Percentiles rank a stretch among this genome's conserved stretches.
phyloP scores from a whole-genome alignment of 2,888 invertebrate genomes.

The Cybosia mesomella region DNA sequence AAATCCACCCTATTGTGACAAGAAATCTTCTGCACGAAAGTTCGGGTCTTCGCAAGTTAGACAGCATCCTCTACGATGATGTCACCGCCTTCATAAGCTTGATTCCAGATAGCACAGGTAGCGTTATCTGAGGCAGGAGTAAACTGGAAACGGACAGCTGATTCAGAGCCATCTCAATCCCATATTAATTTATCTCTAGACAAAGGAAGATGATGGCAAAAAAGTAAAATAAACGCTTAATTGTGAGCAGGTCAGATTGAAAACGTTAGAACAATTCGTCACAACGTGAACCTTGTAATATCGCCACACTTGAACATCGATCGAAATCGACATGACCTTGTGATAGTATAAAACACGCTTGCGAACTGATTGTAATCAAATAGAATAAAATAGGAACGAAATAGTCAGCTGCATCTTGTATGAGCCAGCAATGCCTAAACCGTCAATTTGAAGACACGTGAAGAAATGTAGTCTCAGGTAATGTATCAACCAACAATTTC shows the following conservation, averaged over 20 bases:
- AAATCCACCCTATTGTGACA: not conserved
- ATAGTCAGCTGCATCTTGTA: slow-evolving; percentile 47
- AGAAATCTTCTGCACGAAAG: not conserved
- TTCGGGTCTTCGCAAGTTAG: not conserved
- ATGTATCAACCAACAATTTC: slow-evolving; percentile 72
- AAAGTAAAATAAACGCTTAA: not conserved
- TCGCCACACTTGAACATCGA: slow-evolving; percentile 46
- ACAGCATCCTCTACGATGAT: not conserved
- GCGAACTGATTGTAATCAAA: slow-evolving; percentile 43
- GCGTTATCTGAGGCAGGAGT: not conserved
- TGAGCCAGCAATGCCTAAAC: slow-evolving; percentile 62
- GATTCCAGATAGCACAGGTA: not conserved
- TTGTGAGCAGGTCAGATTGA: slow-evolving; percentile 12
- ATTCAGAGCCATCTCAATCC: not conserved
- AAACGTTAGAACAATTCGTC: slow-evolving; percentile 39
- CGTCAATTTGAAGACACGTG: slow-evolving; percentile 52
- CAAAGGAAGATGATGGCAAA: not conserved
- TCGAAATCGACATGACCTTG: slow-evolving; percentile 54
- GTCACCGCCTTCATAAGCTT: not conserved
- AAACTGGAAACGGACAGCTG: not conserved
- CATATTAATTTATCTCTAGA: not conserved
- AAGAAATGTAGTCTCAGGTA: slow-evolving; percentile 53
- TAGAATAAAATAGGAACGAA: slow-evolving; percentile 42
- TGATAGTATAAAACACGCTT: slow-evolving; percentile 48
- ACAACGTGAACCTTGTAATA: slow-evolving; percentile 30